A percentile compares a stretch with the other conserved stretches of the same genome.
These are phyloP conservation scores for Arremon aurantiirostris DNA, from an alignment of 2,797 vertebrate genomes.

Conservation along the genomic window DNA sequence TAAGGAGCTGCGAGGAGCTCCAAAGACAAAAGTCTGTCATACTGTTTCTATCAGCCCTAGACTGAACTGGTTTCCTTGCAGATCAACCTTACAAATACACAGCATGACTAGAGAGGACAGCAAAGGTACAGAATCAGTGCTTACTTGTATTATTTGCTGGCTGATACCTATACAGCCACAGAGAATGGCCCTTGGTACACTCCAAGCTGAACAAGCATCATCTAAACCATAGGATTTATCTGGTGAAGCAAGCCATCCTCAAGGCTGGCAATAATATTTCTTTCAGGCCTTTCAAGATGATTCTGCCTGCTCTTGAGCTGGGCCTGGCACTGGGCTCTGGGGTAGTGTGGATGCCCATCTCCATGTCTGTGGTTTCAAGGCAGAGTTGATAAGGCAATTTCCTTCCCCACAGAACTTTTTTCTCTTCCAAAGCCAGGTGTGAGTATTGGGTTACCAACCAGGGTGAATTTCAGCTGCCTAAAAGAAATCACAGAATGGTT, in stretches of 20 bases:
- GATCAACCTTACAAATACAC: not conserved
- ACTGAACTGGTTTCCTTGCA: not conserved
- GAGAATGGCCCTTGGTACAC: not conserved
- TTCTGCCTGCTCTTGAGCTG: not conserved
- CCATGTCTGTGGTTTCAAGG: not conserved
- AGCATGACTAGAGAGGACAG: not conserved
- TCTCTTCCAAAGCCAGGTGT: not conserved
- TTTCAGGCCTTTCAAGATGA: not conserved
- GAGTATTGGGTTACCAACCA: not conserved
- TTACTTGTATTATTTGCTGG: not conserved
- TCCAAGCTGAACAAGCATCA: not conserved
- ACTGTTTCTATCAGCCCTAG: not conserved
- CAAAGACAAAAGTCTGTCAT: not conserved
- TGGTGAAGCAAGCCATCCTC: not conserved
- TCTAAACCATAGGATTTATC: not conserved
- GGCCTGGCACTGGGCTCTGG: not conserved
- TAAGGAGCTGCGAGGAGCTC: not conserved
- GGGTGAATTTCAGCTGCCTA: not conserved
- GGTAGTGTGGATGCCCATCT: not conserved
- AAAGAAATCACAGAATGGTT: not conserved
- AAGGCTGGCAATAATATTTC: not conserved
- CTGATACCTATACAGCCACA: not conserved
- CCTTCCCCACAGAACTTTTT: not conserved
- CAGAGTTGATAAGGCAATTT: not conserved
- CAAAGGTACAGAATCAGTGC: not conserved